Base-by-base conservation (phyloP, 1,140 invertebrate genomes). In the Drosophila seguyi region DNA sequence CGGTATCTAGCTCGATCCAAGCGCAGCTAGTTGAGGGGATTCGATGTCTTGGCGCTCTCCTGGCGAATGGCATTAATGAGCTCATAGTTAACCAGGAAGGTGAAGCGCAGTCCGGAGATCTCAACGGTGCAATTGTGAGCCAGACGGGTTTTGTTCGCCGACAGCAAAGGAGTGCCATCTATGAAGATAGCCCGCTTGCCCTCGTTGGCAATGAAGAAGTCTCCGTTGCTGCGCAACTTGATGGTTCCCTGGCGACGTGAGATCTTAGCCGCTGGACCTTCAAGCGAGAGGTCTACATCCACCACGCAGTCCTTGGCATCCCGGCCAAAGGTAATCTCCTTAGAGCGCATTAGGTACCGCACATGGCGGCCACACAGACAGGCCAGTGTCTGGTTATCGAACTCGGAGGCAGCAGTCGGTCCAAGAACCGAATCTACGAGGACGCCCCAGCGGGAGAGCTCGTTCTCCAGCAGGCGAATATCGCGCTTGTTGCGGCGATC, bases 151-250 rank as follows among this genome's bases (percentile, higher is more conserved):
- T 98, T 98, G 90, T 96, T 97, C 20, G 97, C 97, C 45, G 95
- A 94, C 4, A 98, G 93, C 48, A 99, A 95, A 1, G 98, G 97
- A 77, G 96, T 95, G 4, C 98, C 98, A 92, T 99, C 98, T 6
- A 99, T 97, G 93, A 97, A 98, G 75, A 99, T 97, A 0, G 98
- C 96, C 72, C 98, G 93, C 91, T 99, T 99, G n/a, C 98, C 98
- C 92, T 99, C 97, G 66, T 99, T 99, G 5, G 96, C 96, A 61
- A 99, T 94, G 81, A 97, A 97, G 93, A 99, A 99, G 90, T 99
- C 98, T 0, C 98, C 98, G 83, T 96, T 98, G 92, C 97, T 97
- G 62, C 97, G 94, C 50, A 99, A 94, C 56, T 98, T 96, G 65
- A 99, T 98, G 2, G 97, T 97, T 13, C 96, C 98, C 93, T 99